Evolutionary conservation across 2,113 vertebrate genomes (phyloP), one percentile per base, ranked within the genome.

Genomic region (Eidolon helvum): DNA sequence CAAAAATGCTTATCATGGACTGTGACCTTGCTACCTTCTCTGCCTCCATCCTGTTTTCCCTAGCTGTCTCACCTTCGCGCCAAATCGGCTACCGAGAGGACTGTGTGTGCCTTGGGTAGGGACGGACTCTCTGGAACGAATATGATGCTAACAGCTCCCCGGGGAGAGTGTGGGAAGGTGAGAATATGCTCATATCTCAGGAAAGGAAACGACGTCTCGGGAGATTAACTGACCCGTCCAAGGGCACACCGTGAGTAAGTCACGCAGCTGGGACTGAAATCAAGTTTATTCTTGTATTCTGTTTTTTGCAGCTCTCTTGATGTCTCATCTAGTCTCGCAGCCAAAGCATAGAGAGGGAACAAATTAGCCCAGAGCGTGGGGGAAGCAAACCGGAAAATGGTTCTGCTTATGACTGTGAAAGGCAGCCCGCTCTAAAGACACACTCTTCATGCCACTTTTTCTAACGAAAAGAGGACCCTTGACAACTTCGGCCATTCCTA

Each of bases 21-120:
- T 19, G 3, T 53, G 40, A 26, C 14, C 10, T 72, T 38, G 45
- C 80, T 15, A 22, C 22, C 66, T n/a, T 21, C 21, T 16, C 4
- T 6, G 9, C 35, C 0, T 43, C 43, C 4, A 0, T 15, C 4
- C 12, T 4, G 4, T 45, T 53, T 38, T 30, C 26, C 21, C 38
- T 21, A 4, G 10, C 4, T 35, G 72, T 61, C 43, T 55, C 30
- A 53, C 24, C 79, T 59, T 15, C 19, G 16, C 1, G 21, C 50
- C 59, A 14, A 5, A 12, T 55, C 21, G 63, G 18, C 63, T 19
- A 19, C 3, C 0, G 4, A 35, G 66, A 43, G 28, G 8, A 22
- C 7, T 18, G 28, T 35, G 66, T 15, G 24, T 71, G 35, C 2
- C 38, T 10, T 16, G n/a, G 19, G 24, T 3, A 50, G 33, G 63